Conservation (phyloP, 1,140 invertebrate species). For the Steinernema feltiae region DNA sequence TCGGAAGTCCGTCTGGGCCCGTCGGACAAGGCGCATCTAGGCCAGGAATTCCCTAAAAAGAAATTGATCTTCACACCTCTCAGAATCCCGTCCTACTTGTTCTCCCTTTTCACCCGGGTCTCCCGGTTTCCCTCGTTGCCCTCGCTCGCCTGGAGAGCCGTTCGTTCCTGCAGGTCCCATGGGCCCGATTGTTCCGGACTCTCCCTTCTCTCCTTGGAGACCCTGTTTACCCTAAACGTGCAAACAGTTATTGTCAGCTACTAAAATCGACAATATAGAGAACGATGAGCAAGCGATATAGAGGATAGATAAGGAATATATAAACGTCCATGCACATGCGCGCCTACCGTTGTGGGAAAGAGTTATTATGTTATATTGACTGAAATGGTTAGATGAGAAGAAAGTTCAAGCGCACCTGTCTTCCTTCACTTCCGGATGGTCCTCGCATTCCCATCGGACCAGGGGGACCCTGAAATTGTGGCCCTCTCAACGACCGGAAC, state of each 20-base stretch:
- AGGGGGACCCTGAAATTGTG: conserved; percentile 25
- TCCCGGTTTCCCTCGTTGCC: conserved; percentile 27
- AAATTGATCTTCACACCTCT: conserved; percentile 15
- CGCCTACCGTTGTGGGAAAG: conserved; percentile 74
- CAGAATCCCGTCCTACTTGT: conserved; percentile 61
- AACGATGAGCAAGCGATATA: conserved; percentile 29
- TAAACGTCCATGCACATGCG: conserved; percentile 72
- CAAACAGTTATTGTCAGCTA: background rate
- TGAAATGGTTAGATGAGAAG: background rate
- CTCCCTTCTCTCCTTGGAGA: conserved; percentile 32
- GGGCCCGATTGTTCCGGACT: conserved; percentile 33
- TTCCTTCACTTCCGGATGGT: conserved; percentile 64
- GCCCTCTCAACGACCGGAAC: background rate
- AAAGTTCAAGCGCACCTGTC: conserved; percentile 70
- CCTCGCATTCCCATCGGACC: conserved; percentile 51
- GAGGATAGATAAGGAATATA: conserved; percentile 19
- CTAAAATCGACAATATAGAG: conserved; percentile 25
- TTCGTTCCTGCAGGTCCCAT: conserved; percentile 44
- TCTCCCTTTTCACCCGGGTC: conserved; percentile 61
- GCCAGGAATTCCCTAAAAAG: conserved; percentile 74
- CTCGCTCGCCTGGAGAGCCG: conserved; percentile 29
- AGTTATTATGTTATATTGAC: too few relatives aligned
- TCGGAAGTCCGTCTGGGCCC: conserved; percentile 81
- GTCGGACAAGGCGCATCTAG: conserved; percentile 92
- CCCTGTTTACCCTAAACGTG: conserved; percentile 34